These are phyloP conservation scores for Petrolisthes cinctipes DNA, from an alignment of 2,888 invertebrate species.

Conservation along the genomic window DNA sequence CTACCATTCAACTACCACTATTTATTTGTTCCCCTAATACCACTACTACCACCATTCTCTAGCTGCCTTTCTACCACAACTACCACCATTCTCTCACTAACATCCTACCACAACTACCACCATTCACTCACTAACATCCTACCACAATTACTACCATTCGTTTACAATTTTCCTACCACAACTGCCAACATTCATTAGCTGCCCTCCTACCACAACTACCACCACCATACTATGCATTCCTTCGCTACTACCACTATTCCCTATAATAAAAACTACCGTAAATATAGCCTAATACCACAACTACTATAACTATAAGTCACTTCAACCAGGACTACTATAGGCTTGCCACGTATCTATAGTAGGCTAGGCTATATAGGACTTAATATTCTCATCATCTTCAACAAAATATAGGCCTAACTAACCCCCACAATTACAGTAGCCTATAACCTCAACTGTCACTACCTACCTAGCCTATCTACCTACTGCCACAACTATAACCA, in stretches of 20 bases:
- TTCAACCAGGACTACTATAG: neutral
- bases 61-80: neutral
- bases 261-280: neutral
- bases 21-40: neutral
- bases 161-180: neutral
- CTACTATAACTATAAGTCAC: neutral
- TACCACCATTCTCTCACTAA: neutral
- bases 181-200: neutral
- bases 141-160: neutral
- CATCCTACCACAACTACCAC: constrained; percentile 1
- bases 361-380: too few species aligned
- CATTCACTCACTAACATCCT: neutral
- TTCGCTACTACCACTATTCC: neutral
- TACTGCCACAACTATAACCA: too few species aligned
- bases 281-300: neutral
- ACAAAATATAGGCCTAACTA: too few species aligned
- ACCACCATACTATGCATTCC: neutral
- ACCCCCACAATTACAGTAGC: too few species aligned
- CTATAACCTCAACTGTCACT: too few species aligned
- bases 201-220: neutral
- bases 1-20: too few species aligned
- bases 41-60: neutral
- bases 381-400: too few species aligned
- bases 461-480: too few species aligned
- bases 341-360: neutral